Percentiles rank a stretch among this genome's conserved stretches.
Evolutionary conservation across 2,113 vertebrate species (phyloP).

Genomic region (Motacilla tschutschensis): DNA sequence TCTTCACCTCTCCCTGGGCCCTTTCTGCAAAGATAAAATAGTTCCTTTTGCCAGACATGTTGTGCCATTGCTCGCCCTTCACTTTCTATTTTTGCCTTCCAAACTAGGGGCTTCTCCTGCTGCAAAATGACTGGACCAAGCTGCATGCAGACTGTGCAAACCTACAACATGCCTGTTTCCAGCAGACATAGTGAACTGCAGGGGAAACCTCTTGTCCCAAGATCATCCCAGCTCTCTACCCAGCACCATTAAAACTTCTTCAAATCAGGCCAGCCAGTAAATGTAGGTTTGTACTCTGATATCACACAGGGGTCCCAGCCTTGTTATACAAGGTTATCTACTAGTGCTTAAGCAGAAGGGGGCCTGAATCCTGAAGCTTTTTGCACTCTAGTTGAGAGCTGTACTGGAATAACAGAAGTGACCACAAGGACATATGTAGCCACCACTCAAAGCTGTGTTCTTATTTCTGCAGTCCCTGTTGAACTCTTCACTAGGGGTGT

Average conservation of each 20-base stretch:
- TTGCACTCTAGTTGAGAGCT: background rate
- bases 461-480: background rate
- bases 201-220: background rate
- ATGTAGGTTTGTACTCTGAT: background rate
- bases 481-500: background rate
- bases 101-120: background rate
- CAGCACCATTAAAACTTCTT: background rate
- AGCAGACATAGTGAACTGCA: background rate
- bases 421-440: background rate
- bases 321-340: background rate
- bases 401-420: background rate
- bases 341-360: background rate
- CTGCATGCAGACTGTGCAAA: fast-evolving
- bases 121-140: background rate
- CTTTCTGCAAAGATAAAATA: slow-evolving; percentile 35
- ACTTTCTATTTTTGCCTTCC: background rate
- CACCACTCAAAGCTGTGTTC: background rate
- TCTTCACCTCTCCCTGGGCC: slow-evolving; percentile 40
- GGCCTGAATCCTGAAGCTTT: background rate
- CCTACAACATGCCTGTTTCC: background rate
- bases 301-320: background rate
- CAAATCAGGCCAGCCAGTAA: background rate
- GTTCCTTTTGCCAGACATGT: background rate
- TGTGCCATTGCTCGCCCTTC: slow-evolving; percentile 9
- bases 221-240: background rate